Conservation (phyloP, 2,888 invertebrate genomes). For the Microchrysa polita region DNA sequence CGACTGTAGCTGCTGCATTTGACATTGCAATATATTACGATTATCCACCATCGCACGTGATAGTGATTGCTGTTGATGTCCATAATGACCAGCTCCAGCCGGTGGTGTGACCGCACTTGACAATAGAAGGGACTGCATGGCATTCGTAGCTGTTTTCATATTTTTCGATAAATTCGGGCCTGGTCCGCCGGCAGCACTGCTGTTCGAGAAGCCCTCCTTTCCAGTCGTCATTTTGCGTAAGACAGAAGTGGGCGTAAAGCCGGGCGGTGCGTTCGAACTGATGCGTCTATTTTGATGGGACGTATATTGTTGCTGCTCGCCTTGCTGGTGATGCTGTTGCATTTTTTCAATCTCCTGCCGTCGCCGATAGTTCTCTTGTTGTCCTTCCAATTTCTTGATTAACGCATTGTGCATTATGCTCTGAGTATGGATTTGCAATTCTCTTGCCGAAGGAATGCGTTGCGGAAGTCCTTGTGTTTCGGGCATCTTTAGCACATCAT, state of each 20-base stretch:
- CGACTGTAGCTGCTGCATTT: not conserved
- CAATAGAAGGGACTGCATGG: constrained; percentile 44
- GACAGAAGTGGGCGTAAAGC: constrained; percentile 94
- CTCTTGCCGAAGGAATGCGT: constrained; percentile 83
- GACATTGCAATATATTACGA: constrained; percentile 32
- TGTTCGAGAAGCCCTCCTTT: constrained; percentile 72
- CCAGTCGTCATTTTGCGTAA: constrained; percentile 94
- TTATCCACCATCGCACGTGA: constrained; percentile 42
- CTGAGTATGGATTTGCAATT: constrained; percentile 85
- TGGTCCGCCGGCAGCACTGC: not conserved
- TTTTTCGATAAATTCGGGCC: constrained; percentile 48
- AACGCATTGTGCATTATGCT: constrained; percentile 86
- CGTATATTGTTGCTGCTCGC: constrained; percentile 40
- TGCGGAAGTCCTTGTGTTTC: constrained; percentile 80
- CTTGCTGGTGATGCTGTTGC: constrained; percentile 52
- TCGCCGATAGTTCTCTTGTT: constrained; percentile 83
- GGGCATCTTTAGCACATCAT: constrained; percentile 74
- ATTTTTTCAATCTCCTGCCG: constrained; percentile 71
- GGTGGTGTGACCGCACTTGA: constrained; percentile 57
- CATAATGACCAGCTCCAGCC: constrained; percentile 51
- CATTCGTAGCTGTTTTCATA: constrained; percentile 50
- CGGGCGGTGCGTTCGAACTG: constrained; percentile 75
- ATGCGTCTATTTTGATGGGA: constrained; percentile 56
- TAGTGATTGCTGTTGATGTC: constrained; percentile 54
- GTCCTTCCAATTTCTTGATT: constrained; percentile 89